Percentiles rank a stretch among this genome's conserved stretches.
Conservation (phyloP, 2,888 invertebrate genomes). For the Tricholauxania praeusta region DNA sequence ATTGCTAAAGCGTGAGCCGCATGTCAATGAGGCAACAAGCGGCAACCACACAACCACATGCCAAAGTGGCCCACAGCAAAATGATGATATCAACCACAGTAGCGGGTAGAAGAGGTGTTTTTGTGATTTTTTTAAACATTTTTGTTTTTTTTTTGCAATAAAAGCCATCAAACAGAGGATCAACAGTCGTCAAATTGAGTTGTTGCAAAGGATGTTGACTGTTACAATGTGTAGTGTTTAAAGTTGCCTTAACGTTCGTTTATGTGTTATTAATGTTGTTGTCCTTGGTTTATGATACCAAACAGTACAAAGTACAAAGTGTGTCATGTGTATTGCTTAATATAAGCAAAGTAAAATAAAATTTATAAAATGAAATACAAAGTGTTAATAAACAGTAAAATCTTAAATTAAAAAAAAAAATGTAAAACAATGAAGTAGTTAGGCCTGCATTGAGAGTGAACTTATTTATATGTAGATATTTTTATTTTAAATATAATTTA, state of each 20-base stretch:
- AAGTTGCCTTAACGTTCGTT: constrained; percentile 17
- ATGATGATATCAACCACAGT: background rate
- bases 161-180: constrained; percentile 58
- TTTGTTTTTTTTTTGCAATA: background rate
- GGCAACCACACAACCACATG: constrained; percentile 4
- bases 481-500: no score
- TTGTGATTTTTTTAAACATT: constrained; percentile 24
- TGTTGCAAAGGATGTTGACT: background rate
- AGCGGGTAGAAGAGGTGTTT: background rate
- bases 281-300: constrained; percentile 2
- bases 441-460: no score
- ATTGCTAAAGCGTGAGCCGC: constrained; percentile 66
- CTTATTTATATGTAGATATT: no score
- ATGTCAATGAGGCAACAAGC: constrained; percentile 48
- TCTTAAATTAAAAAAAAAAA: no score
- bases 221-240: constrained; percentile 6
- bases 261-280: constrained; percentile 22
- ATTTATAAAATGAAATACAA: no score
- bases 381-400: no score
- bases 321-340: background rate
- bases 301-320: background rate
- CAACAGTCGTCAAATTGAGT: constrained; percentile 57
- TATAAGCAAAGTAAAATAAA: no score
- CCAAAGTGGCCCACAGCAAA: background rate
- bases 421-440: no score